Base-by-base conservation (phyloP, 2,888 invertebrate species). In the Hypena proboscidalis region DNA sequence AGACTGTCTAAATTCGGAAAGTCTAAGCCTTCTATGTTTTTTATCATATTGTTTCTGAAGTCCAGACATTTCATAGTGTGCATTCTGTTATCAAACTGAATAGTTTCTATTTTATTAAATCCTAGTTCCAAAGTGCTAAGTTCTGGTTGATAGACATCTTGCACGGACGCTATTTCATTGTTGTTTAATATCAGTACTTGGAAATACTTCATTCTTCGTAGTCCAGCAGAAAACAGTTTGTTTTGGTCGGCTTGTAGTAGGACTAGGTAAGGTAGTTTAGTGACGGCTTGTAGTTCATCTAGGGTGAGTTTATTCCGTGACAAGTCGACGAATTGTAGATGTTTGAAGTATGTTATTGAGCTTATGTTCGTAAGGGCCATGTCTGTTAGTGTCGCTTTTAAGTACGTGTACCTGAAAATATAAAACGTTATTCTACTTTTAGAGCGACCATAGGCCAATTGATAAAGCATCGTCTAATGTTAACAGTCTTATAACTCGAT, bases 1-100 rank as follows among this genome's bases (percentile, higher is more conserved):
- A 97, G 82, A 58, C 94, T 94, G 61, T 95, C 94, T 51, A 97
- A 55, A 17, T 77, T 83, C 0, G 85, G 79, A 27, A 92, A 93
- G 46, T 91, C 79, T 1, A 87, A 68, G 31, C 91, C 85, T 0
- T 72, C 59, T 0, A 93, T 77, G 11, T 92, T 90, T 3, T 74
- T 69, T n/a, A 90, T 77, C 1, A 75, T 49, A 65, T 94, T 92
- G 31, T 93, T 84, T 35, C 92, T 77, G 21, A 94, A 78, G 67
- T 93, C 93, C 20, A 94, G 69, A 33, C 87, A 88, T 68, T 79
- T 92, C n/a, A 94, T 54, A 6, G 77, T 71, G 0, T 79, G 67
- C 79, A 92, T 83, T 26, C 40, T 63, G 14, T 52, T 69, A 0
- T 67, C 58, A 41, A 91, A 89, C 1, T 55, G 14, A 1, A 90